Evolutionary conservation across 37 sponge, comb jelly and placozoan species (phyloP).

Genomic region (Haliclona indistincta): DNA sequence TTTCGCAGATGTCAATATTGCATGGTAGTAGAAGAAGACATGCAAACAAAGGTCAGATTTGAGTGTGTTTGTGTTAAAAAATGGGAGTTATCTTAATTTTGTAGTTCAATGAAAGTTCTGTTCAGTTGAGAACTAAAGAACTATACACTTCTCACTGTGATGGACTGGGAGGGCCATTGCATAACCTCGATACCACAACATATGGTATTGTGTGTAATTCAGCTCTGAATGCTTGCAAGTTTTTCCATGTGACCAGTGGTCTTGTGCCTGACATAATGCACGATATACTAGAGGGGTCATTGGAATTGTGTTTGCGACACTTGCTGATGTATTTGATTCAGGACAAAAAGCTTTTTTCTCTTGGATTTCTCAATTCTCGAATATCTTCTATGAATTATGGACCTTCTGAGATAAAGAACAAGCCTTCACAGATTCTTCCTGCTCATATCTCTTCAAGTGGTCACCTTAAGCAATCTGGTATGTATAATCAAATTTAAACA

Average conservation of each 20-base stretch:
- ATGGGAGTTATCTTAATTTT: background rate
- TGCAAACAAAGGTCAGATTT: slow-evolving; percentile 27
- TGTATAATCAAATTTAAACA: no score
- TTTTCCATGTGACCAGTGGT: slow-evolving; percentile 71
- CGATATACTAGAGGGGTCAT: background rate
- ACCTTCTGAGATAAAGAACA: background rate
- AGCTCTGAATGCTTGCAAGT: slow-evolving; percentile 34
- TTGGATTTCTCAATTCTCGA: background rate
- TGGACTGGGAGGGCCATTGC: slow-evolving; percentile 55
- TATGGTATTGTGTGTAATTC: slow-evolving; percentile 52
- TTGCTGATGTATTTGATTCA: slow-evolving; percentile 14
- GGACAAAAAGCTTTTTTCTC: slow-evolving; percentile 8
- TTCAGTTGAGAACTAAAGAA: slow-evolving; percentile 26
- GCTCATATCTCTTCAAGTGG: background rate
- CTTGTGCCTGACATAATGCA: slow-evolving; percentile 74
- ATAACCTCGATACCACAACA: slow-evolving; percentile 62
- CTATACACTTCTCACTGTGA: slow-evolving; percentile 44
- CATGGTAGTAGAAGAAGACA: slow-evolving; percentile 5
- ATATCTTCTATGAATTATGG: background rate
- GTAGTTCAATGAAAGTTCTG: slow-evolving; percentile 34
- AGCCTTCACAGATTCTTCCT: background rate
- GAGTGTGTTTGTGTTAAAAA: no score
- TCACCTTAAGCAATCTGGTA: background rate
- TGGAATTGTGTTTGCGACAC: background rate
- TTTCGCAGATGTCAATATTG: slow-evolving; percentile 23